A percentile compares a stretch with the other conserved stretches of the same genome.
Conservation (phyloP, 2,888 invertebrate genomes). For the Nomada fucata region DNA sequence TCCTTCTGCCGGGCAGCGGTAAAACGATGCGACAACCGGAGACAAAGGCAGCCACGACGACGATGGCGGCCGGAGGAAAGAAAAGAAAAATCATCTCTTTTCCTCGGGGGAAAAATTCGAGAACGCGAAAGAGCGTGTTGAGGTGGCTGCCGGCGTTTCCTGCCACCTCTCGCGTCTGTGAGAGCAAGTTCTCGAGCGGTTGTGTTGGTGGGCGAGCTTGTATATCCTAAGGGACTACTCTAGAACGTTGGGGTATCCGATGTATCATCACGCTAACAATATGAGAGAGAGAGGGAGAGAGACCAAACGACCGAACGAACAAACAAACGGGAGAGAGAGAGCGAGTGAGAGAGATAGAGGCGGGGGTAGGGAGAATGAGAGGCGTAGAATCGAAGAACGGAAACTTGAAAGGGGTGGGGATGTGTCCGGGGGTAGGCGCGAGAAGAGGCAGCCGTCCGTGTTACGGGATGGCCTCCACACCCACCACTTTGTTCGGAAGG, state of each 20-base stretch:
- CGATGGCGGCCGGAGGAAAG: neutral
- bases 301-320: neutral
- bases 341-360: slow-evolving; percentile 6
- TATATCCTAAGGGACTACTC: slow-evolving; percentile 53
- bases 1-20: neutral
- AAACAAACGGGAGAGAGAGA: slow-evolving; percentile 31
- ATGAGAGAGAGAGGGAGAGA: slow-evolving; percentile 35
- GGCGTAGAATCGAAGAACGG: slow-evolving; percentile 33
- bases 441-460: slow-evolving; percentile 40
- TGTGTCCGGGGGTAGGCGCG: slow-evolving; percentile 19
- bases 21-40: neutral
- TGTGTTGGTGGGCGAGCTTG: slow-evolving; percentile 28
- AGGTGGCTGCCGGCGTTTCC: slow-evolving; percentile 41
- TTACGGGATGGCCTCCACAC: slow-evolving; percentile 50
- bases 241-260: slow-evolving; percentile 62
- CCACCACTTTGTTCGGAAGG: slow-evolving; percentile 69
- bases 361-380: neutral
- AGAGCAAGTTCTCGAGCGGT: slow-evolving; percentile 1
- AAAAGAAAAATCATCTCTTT: slow-evolving; percentile 60
- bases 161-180: slow-evolving; percentile 15
- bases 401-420: slow-evolving; percentile 1
- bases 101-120: slow-evolving; percentile 60
- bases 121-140: slow-evolving; percentile 55
- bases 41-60: neutral
- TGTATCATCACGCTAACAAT: slow-evolving; percentile 73